Evolutionary conservation across 2,113 vertebrate genomes (phyloP), one percentile per base, ranked within the genome.

Genomic region (Seriola aureovittata): DNA sequence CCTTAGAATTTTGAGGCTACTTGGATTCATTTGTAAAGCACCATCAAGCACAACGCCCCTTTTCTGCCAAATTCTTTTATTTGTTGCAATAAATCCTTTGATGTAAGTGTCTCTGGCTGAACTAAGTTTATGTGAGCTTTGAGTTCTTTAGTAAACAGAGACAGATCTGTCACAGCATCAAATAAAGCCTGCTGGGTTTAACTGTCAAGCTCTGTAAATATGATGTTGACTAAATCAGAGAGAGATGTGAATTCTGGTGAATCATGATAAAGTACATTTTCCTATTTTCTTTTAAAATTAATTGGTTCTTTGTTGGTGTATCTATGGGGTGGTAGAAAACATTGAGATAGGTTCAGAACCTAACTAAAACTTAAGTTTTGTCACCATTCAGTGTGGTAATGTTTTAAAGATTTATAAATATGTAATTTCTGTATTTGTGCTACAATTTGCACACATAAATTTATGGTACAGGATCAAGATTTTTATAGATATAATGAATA

Each of bases 401-500:
- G 69, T 91, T 87, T 86, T 90, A 36, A 90, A 92, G 81, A 89
- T 88, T 79, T 96, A 93, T 96, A 95, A 86, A 96, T 95, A 91
- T 96, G 95, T 95, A 94, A 93, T 85, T 88, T 93, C 79, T 90
- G 50, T 85, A 86, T 95, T 91, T 90, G 92, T 89, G 93, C 93
- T 95, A 93, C 94, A 95, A 90, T 95, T 92, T 92, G 80, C 44
- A 86, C 80, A 78, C 73, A 93, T 88, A 89, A 71, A 76, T 92
- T 91, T 94, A 91, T 95, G 93, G 94, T 96, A 96, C 94, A 96
- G 95, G 96, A 95, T 95, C 90, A 94, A 95, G 89, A 95, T 97
- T 96, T 97, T 96, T 96, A 95, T 96, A 91, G 91, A 94, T 93
- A 95, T 95, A n/a, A 95, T 94, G 89, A 96, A 96, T 95, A 96